Percentiles rank a stretch among this genome's conserved stretches.
Evolutionary conservation across 2,113 vertebrate species (phyloP).

Genomic region (Datnioides undecimradiatus): DNA sequence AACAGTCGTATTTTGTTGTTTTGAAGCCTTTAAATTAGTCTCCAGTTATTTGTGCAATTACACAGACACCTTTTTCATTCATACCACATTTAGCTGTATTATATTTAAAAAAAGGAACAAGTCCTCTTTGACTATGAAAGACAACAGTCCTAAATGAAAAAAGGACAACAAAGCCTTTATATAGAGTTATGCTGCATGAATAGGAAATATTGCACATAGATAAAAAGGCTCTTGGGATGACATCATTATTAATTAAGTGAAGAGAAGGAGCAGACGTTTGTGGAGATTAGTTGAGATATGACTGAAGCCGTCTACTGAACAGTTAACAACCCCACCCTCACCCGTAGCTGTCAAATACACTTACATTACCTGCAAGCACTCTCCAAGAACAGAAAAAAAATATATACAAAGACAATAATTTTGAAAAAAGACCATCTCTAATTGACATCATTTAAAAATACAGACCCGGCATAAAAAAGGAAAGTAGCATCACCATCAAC

Average conservation of each 20-base stretch:
- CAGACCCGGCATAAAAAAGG: conserved; percentile 42
- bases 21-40: conserved; percentile 81
- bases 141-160: conserved; percentile 46
- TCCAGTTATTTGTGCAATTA: conserved; percentile 60
- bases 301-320: conserved; percentile 28
- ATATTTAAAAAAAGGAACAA: conserved; percentile 19
- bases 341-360: background rate
- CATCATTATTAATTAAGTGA: conserved; percentile 74
- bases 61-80: conserved; percentile 63
- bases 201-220: conserved; percentile 72
- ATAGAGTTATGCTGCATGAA: conserved; percentile 52
- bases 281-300: conserved; percentile 25
- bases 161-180: conserved; percentile 56
- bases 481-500: conserved; percentile 28
- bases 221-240: conserved; percentile 75
- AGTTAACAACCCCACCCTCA: background rate
- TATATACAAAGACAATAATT: conserved; percentile 33
- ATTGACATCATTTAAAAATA: conserved; percentile 73
- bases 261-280: conserved; percentile 48
- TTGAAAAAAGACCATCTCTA: conserved; percentile 3
- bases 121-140: conserved; percentile 36
- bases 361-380: conserved; percentile 29
- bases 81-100: conserved; percentile 59
- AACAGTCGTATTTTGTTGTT: conserved; percentile 86
- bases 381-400: background rate